Evolutionary conservation across 1,140 invertebrate species (phyloP), one percentile per base, ranked within the genome.

Genomic region (Scaptomyza pallida): DNA sequence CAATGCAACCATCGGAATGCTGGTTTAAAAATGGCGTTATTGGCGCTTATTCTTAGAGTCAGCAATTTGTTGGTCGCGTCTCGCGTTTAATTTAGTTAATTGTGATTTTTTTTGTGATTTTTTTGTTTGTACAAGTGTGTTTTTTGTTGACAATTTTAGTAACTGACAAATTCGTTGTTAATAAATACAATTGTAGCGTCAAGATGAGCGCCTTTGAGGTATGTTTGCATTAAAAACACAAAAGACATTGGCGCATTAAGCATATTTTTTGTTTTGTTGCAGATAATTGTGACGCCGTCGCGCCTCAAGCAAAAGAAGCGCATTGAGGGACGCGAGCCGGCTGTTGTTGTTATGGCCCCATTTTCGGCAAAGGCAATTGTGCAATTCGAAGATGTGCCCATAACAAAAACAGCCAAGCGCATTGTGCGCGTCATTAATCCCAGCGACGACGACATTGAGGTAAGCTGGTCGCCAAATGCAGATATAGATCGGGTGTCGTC

Each of bases 311-410:
- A 78, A 30, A 89, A 80, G 43, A 89, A 85, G 21, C 72, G 62
- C 5, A 15, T 59, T 0, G 91, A 91, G 35, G 69, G 74, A 8
- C 75, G 86, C n/a, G 86, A 91, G 41, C 91, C 91, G 0, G 82
- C 89, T 1, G 52, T 70, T 9, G 91, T 95, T 16, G 89, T 92
- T 33, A 91, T 95, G 69, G 94, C 93, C 3, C 94, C 94, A 6
- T 95, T 95, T 91, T 93, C 93, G 10, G 90, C 92, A 50, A 93
- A 93, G 71, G 93, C 94, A 4, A 93, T 94, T 92, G 92, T 95
- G 9, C 90, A 93, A 41, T 95, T 95, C 81, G 93, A 95, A 70
- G 93, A 94, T 92, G 93, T 94, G 56, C 86, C 92, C 17, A 90
- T 95, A 56, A 93, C 93, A 21, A 91, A 92, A 41, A 91, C 92